Evolutionary conservation across 2,888 invertebrate genomes (phyloP), one percentile per base, ranked within the genome.

Genomic region (Lasioglossum marginatum): DNA sequence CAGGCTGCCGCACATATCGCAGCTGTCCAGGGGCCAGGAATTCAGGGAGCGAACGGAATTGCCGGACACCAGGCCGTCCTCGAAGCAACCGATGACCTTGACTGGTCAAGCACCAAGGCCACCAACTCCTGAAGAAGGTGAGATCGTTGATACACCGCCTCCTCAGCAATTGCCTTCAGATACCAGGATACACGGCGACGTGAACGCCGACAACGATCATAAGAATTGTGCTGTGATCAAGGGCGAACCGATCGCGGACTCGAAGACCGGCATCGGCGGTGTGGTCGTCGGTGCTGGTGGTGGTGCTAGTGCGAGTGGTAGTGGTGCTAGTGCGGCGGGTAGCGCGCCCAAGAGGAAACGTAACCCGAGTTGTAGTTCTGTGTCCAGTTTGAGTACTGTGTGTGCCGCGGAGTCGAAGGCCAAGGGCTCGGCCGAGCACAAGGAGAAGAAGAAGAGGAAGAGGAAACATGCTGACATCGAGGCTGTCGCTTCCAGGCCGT

Each of bases 31-130:
- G 75, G 96, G 96, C 16, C 95, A 96, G 85, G 96, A 96, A 95
- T 95, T 94, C 86, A 96, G 94, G 94, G 94, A 96, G 93, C 93
- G 96, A 93, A 95, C 95, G 57, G 96, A 96, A 88, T 91, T 96
- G 78, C 93, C 96, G 0, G 95, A 96, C 90, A 96, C 96, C 3
- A 96, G 96, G 96, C 96, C 95, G 85, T 91, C 92, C 4, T 93
- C 94, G 66, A 92, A 93, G 76, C 92, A 91, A 72, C 81, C 91
- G 0, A 83, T 89, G 27, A 74, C 88, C 4, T 77, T 90, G 81
- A 68, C 77, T 12, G 34, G 45, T 6, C 80, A 89, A 92, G 27
- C 95, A 90, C 87, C 95, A 93, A 48, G 91, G 93, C 92, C 96
- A 92, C 83, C 94, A 92, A 91, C 94, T 94, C 95, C 96, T 89